Evolutionary conservation across 2,113 vertebrate genomes (phyloP), one percentile per base, ranked within the genome.

Genomic region (Alouatta palliata): DNA sequence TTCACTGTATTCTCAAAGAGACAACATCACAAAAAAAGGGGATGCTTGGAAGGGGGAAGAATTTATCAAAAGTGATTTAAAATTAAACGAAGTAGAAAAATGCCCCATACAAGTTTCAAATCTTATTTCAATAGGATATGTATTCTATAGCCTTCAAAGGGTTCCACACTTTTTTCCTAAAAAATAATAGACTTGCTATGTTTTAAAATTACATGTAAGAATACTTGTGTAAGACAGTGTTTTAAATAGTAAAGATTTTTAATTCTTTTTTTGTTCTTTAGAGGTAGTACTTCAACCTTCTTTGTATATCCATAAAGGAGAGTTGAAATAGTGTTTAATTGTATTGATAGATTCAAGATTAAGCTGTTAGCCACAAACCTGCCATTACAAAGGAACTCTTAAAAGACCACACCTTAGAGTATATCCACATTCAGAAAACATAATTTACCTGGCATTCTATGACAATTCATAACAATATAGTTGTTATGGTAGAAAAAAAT

Each of bases 1-100:
- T 96, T 95, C 97, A 83, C 96, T 97, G 5, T 96, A 92, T 97
- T 97, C 85, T 96, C 97, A 96, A 97, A 97, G 70, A 97, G 97
- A 95, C 45, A 84, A n/a, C 83, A 96, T 97, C 92, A 95, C 95
- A 97, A 77, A 97, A 84, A 58, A 87, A 58, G 45, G 84, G 32
- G 47, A 79, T 96, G 58, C 76, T 58, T 85, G 52, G 37, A 32
- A 88, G 6, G 30, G 37, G 49, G 37, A 32, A 68, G 52, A 81
- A 90, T 19, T 87, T 84, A 79, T 71, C 83, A 77, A 83, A 94
- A 82, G 37, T 66, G 77, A 80, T 61, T 91, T 88, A 95, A 95
- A 85, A 95, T 43, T 84, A 49, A 14, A 91, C 10, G 35, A 32
- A 93, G 40, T 85, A 40, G 54, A 43, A 32, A 92, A 98, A 90